Percentiles rank a stretch among this genome's conserved stretches.
These are phyloP conservation scores for Drosophila conformis DNA, from an alignment of 2,888 invertebrate genomes.

Conservation along the genomic window DNA sequence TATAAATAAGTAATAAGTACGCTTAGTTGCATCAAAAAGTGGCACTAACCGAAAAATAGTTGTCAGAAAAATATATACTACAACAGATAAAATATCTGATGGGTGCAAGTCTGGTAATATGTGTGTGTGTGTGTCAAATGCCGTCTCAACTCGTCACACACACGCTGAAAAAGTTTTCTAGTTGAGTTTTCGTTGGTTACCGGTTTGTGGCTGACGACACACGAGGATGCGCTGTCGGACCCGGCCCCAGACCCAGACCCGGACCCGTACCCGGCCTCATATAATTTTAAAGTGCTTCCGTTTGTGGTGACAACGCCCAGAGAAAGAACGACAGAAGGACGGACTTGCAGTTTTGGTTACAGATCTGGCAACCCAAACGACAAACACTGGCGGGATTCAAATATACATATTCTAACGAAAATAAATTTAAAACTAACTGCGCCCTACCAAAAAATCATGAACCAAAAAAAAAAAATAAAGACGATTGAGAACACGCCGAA, in stretches of 20 bases:
- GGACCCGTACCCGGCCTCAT: slow-evolving; percentile 65
- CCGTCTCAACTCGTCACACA: slow-evolving; percentile 45
- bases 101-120: slow-evolving; percentile 36
- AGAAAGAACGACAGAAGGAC: slow-evolving; percentile 25
- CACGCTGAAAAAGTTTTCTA: slow-evolving; percentile 66
- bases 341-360: slow-evolving; percentile 41
- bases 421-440: slow-evolving; percentile 72
- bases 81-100: slow-evolving; percentile 54
- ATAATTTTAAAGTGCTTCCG: slow-evolving; percentile 81
- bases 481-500: not conserved
- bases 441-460: slow-evolving; percentile 45
- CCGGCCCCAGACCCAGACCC: not conserved
- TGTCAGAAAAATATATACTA: slow-evolving; percentile 46
- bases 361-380: slow-evolving; percentile 52
- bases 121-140: slow-evolving; percentile 22
- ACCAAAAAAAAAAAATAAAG: not conserved
- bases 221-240: slow-evolving; percentile 43
- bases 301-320: slow-evolving; percentile 69
- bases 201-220: slow-evolving; percentile 76
- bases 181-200: slow-evolving; percentile 79
- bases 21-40: slow-evolving; percentile 79
- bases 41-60: slow-evolving; percentile 77
- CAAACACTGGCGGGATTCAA: slow-evolving; percentile 72
- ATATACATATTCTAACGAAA: slow-evolving; percentile 53
- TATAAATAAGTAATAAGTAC: slow-evolving; percentile 80